Conservation (phyloP, 2,113 vertebrate genomes). For the Geococcyx californianus region DNA sequence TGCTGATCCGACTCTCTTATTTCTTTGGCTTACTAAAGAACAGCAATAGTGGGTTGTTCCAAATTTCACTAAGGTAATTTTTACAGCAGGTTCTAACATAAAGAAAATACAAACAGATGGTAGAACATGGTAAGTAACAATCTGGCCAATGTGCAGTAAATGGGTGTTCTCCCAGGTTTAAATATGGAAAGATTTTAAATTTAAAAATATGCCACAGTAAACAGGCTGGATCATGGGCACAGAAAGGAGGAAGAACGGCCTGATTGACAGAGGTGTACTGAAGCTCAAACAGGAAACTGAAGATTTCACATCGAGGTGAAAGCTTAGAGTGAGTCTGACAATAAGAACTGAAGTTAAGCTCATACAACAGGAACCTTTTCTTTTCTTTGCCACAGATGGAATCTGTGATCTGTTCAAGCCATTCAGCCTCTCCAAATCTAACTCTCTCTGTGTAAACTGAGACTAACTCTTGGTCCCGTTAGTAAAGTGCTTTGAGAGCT, state of each 20-base stretch:
- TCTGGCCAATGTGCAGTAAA: neutral
- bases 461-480: neutral
- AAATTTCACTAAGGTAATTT: neutral
- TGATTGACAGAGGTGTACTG: neutral
- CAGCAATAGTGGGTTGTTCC: neutral
- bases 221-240: neutral
- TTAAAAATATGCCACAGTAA: neutral
- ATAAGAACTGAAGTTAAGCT: neutral
- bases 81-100: neutral
- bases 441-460: neutral
- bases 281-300: neutral
- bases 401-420: neutral
- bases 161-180: neutral
- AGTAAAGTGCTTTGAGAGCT: neutral
- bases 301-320: neutral
- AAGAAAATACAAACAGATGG: slow-evolving; percentile 36
- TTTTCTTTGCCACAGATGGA: neutral
- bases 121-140: neutral
- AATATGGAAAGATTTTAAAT: neutral
- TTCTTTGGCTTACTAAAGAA: slow-evolving; percentile 14
- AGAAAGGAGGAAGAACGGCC: neutral
- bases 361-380: neutral
- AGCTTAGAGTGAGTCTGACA: neutral
- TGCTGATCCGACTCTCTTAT: neutral
- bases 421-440: neutral